phyloP scores from a whole-genome alignment of 2,113 vertebrate genomes.

The Tychaedon coryphoeus region DNA sequence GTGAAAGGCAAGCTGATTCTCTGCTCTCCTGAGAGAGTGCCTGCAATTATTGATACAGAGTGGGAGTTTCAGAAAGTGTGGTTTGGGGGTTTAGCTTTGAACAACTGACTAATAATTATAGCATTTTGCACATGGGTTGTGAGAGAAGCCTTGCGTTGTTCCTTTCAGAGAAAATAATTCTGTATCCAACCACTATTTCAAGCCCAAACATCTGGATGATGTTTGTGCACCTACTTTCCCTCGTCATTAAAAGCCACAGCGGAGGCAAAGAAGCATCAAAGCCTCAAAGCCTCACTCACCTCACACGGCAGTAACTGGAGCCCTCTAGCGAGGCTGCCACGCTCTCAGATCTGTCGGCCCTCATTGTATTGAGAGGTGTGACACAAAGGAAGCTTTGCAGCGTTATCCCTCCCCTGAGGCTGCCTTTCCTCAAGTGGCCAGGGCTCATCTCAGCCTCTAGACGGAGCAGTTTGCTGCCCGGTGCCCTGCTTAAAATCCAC shows the following conservation, averaged over 20 bases:
- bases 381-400: neutral
- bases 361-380: neutral
- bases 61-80: slow-evolving; percentile 58
- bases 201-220: neutral
- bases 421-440: neutral
- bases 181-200: neutral
- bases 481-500: neutral
- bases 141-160: neutral
- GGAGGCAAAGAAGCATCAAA: neutral
- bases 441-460: neutral
- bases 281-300: neutral
- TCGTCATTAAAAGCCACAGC: neutral
- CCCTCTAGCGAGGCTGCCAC: slow-evolving; percentile 48
- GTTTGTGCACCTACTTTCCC: neutral
- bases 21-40: neutral
- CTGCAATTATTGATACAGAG: slow-evolving; percentile 13
- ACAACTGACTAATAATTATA: slow-evolving; percentile 28
- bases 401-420: neutral
- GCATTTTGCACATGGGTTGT: neutral
- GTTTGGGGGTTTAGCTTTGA: slow-evolving; percentile 56
- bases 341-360: neutral
- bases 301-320: slow-evolving; percentile 2
- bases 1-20: neutral
- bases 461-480: neutral
- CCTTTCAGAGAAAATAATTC: neutral